A percentile compares a stretch with the other conserved stretches of the same genome.
phyloP scores from a whole-genome alignment of 2,113 vertebrate genomes.

The Trogon surrucura region DNA sequence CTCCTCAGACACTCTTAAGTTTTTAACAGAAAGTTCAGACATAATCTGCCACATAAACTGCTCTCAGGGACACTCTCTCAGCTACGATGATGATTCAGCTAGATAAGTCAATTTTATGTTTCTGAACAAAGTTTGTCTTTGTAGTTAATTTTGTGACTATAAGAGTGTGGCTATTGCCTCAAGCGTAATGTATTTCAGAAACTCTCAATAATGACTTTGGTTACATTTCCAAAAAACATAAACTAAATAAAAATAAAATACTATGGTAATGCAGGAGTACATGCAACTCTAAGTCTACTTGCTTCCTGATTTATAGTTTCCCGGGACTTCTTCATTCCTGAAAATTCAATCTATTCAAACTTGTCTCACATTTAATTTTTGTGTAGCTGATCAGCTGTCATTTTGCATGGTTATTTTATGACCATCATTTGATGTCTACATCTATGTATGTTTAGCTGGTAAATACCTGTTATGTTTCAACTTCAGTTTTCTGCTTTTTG shows the following conservation, averaged over 20 bases:
- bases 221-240: neutral
- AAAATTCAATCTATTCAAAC: conserved; percentile 17
- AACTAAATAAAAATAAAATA: neutral
- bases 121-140: neutral
- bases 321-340: neutral
- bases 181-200: neutral
- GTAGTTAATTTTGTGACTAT: neutral
- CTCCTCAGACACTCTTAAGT: neutral
- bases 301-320: neutral
- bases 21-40: neutral
- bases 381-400: conserved; percentile 39
- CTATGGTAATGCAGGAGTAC: neutral
- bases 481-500: conserved; percentile 38
- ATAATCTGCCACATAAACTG: neutral
- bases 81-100: neutral
- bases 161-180: neutral
- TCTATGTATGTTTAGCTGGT: conserved; percentile 23
- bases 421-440: conserved; percentile 26
- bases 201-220: neutral
- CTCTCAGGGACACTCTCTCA: neutral
- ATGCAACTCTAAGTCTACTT: neutral
- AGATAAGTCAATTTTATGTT: neutral
- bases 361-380: conserved; percentile 42
- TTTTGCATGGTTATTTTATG: conserved; percentile 30
- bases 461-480: conserved; percentile 61